Base-by-base conservation (phyloP, 2,797 vertebrate genomes). In the Euphonia xanthogaster region DNA sequence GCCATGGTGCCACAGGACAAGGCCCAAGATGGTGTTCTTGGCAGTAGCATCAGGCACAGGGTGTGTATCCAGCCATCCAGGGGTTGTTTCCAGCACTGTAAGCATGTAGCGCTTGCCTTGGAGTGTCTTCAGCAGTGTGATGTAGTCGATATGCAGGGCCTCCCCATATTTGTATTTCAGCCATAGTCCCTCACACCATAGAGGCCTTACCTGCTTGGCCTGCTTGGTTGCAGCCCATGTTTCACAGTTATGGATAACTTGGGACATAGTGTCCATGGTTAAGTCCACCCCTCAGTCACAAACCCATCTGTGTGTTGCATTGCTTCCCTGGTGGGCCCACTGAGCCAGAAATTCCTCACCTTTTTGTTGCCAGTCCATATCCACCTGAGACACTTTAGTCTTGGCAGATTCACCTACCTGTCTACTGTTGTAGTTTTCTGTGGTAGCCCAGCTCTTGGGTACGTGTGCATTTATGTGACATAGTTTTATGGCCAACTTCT, bases 401-500 rank as follows among this genome's bases (percentile, higher is more conserved):
- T 14, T 33, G 16, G 33, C 33, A 53, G 28, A 16, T 53, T 1
- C 1, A 30, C 45, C 30, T 14, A 3, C 24, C 23, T 28, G 28
- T 30, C 53, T 16, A 4, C 45, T 60, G 16, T 45, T 45, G 62
- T 10, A 18, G 21, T 47, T 16, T 45, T 61, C 10, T 61, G 45
- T 25, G 33, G 40, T 60, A 76, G 39, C 33, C 23, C 10, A 16
- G 0, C 20, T 45, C 47, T 21, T 39, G 24, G 5, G 39, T 53
- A 17, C 0, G 0, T 21, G 28, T 45, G 10, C 3, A 6, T 28
- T 10, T 51, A 3, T 0, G 2, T 33, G 44, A 8, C 4, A 3
- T 30, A 62, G 2, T 51, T 63, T 19, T 45, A 13, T 0, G 1
- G 30, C 50, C 57, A 83, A 0, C 18, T 63, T 39, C 24, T 70